These are phyloP conservation scores for Harpalus rubripes DNA, from an alignment of 2,888 invertebrate species.

Conservation along the genomic window DNA sequence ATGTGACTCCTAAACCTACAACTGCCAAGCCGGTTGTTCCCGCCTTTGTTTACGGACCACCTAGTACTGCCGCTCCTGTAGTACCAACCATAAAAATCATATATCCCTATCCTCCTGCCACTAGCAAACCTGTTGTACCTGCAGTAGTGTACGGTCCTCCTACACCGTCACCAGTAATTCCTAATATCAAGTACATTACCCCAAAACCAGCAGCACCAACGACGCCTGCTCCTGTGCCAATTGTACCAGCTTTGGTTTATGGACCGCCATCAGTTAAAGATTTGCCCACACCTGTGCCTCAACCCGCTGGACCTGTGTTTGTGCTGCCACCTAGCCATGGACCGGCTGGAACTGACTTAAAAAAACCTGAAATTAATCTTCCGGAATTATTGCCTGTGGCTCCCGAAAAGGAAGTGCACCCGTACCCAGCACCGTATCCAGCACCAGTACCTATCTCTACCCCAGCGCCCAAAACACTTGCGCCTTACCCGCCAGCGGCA, in stretches of 20 bases:
- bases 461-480: constrained; percentile 66
- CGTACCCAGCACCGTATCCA: background rate
- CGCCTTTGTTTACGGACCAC: constrained; percentile 29
- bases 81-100: constrained; percentile 28
- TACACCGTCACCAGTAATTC: constrained; percentile 35
- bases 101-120: constrained; percentile 48
- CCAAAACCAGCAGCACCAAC: background rate
- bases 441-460: constrained; percentile 38
- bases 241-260: constrained; percentile 44
- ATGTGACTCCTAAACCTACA: constrained; percentile 62
- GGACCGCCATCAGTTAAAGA: constrained; percentile 37
- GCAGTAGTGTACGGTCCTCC: constrained; percentile 15
- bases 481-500: constrained; percentile 68
- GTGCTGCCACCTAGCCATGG: background rate
- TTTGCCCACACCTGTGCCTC: background rate
- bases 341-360: constrained; percentile 18
- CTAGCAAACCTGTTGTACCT: background rate
- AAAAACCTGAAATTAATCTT: constrained; percentile 1
- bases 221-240: background rate
- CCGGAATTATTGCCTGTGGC: constrained; percentile 15
- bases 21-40: constrained; percentile 43
- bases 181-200: background rate
- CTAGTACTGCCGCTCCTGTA: constrained; percentile 17
- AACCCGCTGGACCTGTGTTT: constrained; percentile 10
- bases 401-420: background rate